Evolutionary conservation across 1,140 invertebrate genomes (phyloP).

Genomic region (Glossosoma conforme): DNA sequence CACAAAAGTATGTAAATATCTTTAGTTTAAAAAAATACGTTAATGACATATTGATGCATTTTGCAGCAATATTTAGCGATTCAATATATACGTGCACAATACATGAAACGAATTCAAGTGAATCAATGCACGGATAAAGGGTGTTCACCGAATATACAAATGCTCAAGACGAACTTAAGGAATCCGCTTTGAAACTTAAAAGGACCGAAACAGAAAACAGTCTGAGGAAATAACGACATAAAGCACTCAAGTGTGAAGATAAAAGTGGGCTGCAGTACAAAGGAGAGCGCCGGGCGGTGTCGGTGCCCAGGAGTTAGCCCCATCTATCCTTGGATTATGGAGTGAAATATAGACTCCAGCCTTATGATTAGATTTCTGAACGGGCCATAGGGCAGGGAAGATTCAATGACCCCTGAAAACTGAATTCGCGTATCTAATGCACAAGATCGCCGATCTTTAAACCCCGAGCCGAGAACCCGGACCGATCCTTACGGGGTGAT

Average conservation of each 20-base stretch:
- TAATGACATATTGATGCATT: too few relatives aligned
- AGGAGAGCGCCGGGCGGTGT: conserved; percentile 3
- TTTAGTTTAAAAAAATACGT: too few relatives aligned
- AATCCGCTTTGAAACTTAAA: conserved; percentile 16
- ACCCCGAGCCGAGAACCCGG: conserved; percentile 1
- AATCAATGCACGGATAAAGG: too few relatives aligned
- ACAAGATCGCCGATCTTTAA: too few relatives aligned
- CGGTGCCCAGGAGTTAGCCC: conserved; percentile 3
- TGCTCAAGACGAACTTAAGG: conserved; percentile 5
- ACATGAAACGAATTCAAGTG: too few relatives aligned
- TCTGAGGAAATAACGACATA: conserved; percentile 20
- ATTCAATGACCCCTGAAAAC: conserved; percentile 30
- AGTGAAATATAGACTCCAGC: conserved; percentile 24
- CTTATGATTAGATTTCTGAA: conserved; percentile 29
- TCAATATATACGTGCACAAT: too few relatives aligned
- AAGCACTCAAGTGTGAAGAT: conserved; percentile 30
- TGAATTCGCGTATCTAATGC: conserved; percentile 21
- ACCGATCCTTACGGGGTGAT: conserved; percentile 20
- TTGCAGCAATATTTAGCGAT: too few relatives aligned
- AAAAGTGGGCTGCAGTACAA: conserved; percentile 23
- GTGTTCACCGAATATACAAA: conserved; percentile 1
- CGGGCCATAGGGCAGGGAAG: conserved; percentile 25
- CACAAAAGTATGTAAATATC: too few relatives aligned
- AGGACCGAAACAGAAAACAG: conserved; percentile 7
- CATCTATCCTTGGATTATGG: conserved; percentile 29